Evolutionary conservation across 2,797 vertebrate species (phyloP).

Genomic region (Dipus sagitta): DNA sequence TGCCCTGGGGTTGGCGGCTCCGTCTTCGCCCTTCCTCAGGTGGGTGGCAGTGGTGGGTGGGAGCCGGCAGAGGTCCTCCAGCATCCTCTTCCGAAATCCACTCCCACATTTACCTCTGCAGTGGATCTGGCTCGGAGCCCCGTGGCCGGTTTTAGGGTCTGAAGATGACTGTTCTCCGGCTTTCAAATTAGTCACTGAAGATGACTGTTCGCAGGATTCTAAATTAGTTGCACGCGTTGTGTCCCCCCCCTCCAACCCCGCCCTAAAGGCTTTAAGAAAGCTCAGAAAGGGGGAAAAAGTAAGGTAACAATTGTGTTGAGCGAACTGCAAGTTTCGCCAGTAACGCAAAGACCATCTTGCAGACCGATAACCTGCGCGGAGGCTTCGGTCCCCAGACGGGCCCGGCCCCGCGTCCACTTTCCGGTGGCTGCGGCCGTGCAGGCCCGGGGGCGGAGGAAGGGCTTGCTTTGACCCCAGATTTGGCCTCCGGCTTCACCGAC

Average conservation of each 20-base stretch:
- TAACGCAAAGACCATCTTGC: neutral
- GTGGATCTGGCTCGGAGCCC: constrained; percentile 23
- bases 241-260: neutral
- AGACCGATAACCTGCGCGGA: neutral
- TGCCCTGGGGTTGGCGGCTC: neutral
- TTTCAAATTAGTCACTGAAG: neutral
- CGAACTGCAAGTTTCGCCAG: constrained; percentile 17
- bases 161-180: neutral
- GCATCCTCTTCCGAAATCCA: constrained; percentile 14
- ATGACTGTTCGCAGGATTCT: constrained; percentile 14
- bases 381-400: neutral
- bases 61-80: neutral
- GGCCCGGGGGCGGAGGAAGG: neutral
- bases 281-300: neutral
- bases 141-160: constrained; percentile 20
- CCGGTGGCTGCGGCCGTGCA: neutral
- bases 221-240: neutral
- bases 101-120: neutral
- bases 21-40: constrained; percentile 2
- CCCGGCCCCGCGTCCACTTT: constrained; percentile 57
- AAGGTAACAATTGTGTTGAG: constrained; percentile 4
- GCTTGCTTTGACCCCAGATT: neutral
- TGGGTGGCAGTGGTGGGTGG: neutral
- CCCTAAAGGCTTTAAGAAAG: constrained; percentile 16
- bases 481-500: constrained; percentile 42